Evolutionary conservation across 2,797 vertebrate species (phyloP).

Genomic region (Xenops minutus): DNA sequence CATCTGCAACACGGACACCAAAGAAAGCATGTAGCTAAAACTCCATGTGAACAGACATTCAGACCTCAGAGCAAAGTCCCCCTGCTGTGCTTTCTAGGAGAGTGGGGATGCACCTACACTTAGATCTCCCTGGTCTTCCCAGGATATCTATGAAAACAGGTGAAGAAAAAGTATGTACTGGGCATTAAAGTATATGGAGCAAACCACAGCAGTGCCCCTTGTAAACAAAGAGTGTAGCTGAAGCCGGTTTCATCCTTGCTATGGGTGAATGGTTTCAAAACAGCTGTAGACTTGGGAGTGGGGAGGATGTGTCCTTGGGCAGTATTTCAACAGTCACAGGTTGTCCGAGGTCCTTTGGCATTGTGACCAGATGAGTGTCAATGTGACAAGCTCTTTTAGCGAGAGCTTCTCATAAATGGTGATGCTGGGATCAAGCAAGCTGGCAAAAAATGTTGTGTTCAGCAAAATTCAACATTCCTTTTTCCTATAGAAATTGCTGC

Average conservation of each 20-base stretch:
- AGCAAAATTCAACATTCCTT: not conserved
- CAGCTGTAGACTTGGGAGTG: not conserved
- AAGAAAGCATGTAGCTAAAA: not conserved
- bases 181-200: not conserved
- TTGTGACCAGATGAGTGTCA: not conserved
- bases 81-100: not conserved
- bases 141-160: not conserved
- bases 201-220: not conserved
- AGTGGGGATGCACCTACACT: not conserved
- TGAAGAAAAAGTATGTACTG: not conserved
- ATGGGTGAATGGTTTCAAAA: not conserved
- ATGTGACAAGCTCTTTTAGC: not conserved
- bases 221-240: rapidly evolving
- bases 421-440: not conserved
- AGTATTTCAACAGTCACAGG: not conserved
- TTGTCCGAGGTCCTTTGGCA: not conserved
- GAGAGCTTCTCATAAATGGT: not conserved
- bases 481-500: not conserved
- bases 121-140: not conserved
- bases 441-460: not conserved
- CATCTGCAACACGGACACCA: rapidly evolving
- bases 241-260: not conserved
- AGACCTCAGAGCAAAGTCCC: not conserved
- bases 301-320: not conserved
- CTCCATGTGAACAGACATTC: not conserved